Evolutionary conservation across 1,140 invertebrate genomes (phyloP).

Genomic region (Helicoverpa zea): DNA sequence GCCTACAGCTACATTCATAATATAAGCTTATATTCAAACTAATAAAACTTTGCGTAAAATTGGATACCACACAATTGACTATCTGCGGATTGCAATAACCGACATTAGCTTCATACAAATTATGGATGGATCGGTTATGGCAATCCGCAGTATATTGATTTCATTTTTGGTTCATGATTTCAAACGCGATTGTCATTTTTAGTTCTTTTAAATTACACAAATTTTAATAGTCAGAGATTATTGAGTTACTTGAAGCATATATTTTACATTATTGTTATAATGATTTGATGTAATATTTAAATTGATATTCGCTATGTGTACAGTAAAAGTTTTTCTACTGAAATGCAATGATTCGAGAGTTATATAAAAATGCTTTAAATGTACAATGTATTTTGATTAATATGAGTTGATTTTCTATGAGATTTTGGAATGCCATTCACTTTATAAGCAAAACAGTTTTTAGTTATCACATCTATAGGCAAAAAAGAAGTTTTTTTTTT

Average conservation of each 20-base stretch:
- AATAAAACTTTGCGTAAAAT: neutral
- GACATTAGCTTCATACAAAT: too few species aligned
- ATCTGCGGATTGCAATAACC: too few species aligned
- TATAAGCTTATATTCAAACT: neutral
- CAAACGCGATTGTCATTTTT: too few species aligned
- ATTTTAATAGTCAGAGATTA: too few species aligned
- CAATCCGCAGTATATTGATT: too few species aligned
- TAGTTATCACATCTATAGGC: neutral
- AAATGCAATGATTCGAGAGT: constrained; percentile 28
- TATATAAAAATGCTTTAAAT: constrained; percentile 13
- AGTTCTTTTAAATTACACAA: too few species aligned
- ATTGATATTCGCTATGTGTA: neutral
- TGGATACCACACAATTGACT: neutral
- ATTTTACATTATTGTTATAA: neutral
- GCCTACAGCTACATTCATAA: neutral
- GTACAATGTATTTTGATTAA: neutral
- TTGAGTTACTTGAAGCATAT: neutral
- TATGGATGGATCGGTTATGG: too few species aligned
- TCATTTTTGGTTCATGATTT: too few species aligned
- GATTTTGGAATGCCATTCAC: neutral
- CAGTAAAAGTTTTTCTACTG: neutral
- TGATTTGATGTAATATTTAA: neutral
- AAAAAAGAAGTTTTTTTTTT: neutral
- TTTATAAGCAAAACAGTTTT: constrained; percentile 1
- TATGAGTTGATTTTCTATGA: too few species aligned